These are phyloP conservation scores for Pedionomus torquatus DNA, from an alignment of 2,113 vertebrate genomes.

Conservation along the genomic window DNA sequence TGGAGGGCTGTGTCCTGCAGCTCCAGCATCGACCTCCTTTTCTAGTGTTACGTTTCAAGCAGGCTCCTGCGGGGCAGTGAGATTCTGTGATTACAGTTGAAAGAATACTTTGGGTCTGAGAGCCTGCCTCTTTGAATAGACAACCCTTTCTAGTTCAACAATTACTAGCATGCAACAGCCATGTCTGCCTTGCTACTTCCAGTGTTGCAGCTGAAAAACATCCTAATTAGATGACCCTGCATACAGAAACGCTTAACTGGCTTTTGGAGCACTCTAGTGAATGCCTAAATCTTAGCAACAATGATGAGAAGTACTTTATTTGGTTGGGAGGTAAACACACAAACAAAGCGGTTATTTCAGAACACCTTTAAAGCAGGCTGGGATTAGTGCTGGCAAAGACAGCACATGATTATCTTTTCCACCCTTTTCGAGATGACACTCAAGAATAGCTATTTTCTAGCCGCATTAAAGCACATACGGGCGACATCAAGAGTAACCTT, in stretches of 20 bases:
- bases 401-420: not conserved
- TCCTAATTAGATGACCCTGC: not conserved
- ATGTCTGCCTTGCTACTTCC: not conserved
- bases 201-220: conserved; percentile 4
- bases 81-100: conserved; percentile 42
- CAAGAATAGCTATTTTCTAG: not conserved
- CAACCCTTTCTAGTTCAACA: conserved; percentile 12
- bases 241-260: not conserved
- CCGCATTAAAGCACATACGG: not conserved
- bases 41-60: conserved; percentile 33
- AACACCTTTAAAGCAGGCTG: not conserved
- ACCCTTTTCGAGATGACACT: not conserved
- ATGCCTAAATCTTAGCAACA: not conserved
- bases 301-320: not conserved
- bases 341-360: not conserved
- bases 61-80: not conserved
- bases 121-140: conserved; percentile 16
- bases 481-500: not conserved
- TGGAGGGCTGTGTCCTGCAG: not conserved
- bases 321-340: not conserved
- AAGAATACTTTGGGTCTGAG: conserved; percentile 19
- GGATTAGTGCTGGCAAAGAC: not conserved
- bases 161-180: not conserved
- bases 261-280: not conserved
- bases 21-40: conserved; percentile 46